Evolutionary conservation across 2,113 vertebrate genomes (phyloP).

Genomic region (Amblyornis subalaris): DNA sequence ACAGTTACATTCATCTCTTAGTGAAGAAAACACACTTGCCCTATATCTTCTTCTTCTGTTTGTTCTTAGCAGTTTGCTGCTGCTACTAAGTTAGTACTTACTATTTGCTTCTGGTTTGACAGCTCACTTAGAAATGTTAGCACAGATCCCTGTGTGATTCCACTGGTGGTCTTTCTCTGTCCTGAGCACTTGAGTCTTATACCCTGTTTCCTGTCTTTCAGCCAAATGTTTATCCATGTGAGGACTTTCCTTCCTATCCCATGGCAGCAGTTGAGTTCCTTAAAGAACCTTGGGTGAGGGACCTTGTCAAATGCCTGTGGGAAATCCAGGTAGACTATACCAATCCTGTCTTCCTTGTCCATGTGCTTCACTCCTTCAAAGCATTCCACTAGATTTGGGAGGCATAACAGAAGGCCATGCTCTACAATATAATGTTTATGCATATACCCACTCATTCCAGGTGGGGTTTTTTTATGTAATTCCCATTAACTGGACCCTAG

Average conservation of each 20-base stretch:
- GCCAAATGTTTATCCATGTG: conserved; percentile 10
- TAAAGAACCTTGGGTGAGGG: conserved; percentile 28
- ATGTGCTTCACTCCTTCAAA: neutral
- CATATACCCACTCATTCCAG: neutral
- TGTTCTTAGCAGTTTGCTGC: neutral
- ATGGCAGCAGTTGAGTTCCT: conserved; percentile 32
- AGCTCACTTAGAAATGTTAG: neutral
- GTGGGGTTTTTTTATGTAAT: neutral
- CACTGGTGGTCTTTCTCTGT: neutral
- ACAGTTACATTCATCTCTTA: neutral
- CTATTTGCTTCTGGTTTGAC: neutral
- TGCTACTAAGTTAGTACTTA: neutral
- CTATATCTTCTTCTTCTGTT: neutral
- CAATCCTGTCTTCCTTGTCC: neutral
- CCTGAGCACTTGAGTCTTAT: neutral
- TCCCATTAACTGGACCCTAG: neutral
- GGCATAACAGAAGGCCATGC: neutral
- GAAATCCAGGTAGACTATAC: neutral
- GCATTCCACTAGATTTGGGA: neutral
- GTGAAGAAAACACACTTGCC: neutral
- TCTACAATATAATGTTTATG: neutral
- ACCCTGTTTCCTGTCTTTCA: conserved; percentile 34
- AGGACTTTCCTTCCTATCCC: conserved; percentile 23
- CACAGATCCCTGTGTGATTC: neutral
- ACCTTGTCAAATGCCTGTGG: conserved; percentile 33